Evolutionary conservation across 2,113 vertebrate species (phyloP).

Genomic region (Sinocyclocheilus anshuiensis): DNA sequence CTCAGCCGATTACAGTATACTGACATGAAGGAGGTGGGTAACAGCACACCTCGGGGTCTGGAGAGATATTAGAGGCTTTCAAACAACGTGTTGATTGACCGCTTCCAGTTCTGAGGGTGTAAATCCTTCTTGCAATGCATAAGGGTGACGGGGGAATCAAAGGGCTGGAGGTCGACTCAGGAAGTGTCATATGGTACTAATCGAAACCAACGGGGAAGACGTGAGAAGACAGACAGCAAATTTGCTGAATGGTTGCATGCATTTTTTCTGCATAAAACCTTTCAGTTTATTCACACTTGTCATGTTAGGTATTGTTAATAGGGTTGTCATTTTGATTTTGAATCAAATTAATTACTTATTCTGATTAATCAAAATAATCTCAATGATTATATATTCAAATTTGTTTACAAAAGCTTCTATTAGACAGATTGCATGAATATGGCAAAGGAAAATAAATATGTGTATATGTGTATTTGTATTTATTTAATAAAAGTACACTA

Average conservation of each 20-base stretch:
- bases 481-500: too few species aligned
- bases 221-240: background rate
- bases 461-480: too few species aligned
- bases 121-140: background rate
- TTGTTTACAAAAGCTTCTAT: background rate
- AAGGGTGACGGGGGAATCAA: constrained; percentile 7
- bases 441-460: background rate
- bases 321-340: background rate
- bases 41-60: constrained; percentile 33
- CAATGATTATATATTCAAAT: too few species aligned
- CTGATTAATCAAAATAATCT: background rate
- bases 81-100: constrained; percentile 43
- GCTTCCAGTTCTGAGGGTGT: constrained; percentile 46
- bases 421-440: background rate
- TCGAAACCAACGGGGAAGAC: background rate
- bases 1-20: constrained; percentile 32
- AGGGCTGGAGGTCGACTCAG: constrained; percentile 9
- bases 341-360: background rate
- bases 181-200: constrained; percentile 10
- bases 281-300: background rate
- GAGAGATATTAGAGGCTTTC: constrained; percentile 30
- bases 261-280: background rate
- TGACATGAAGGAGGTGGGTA: constrained; percentile 29
- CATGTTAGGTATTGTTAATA: background rate
- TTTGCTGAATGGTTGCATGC: background rate